Percentiles rank a stretch among this genome's conserved stretches.
Evolutionary conservation across 2,888 invertebrate species (phyloP).

Genomic region (Athetis lepigone): DNA sequence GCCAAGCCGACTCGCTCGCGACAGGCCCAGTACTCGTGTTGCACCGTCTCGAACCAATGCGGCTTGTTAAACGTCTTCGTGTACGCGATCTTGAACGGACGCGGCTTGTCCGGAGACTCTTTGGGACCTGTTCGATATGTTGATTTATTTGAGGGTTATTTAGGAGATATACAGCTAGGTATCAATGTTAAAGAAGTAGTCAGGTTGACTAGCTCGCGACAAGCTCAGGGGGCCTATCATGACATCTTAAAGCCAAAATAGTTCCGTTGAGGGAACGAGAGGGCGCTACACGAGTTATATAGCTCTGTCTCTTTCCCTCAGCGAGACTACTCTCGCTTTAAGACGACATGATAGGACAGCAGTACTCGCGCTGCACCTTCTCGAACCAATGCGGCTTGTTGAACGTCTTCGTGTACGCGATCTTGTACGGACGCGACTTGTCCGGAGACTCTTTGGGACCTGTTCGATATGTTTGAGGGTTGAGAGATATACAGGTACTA

Average conservation of each 20-base stretch:
- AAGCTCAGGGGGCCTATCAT: no score
- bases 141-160: not conserved
- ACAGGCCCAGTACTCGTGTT: slow-evolving; percentile 97
- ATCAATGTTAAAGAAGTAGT: no score
- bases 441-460: slow-evolving; percentile 77
- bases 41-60: slow-evolving; percentile 97
- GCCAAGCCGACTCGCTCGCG: slow-evolving; percentile 97
- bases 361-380: slow-evolving; percentile 96
- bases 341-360: no score
- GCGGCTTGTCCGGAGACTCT: slow-evolving; percentile 66
- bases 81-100: slow-evolving; percentile 92
- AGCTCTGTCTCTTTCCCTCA: no score
- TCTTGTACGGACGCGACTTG: slow-evolving; percentile 89
- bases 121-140: slow-evolving; percentile 82
- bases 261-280: no score
- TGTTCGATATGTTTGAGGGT: slow-evolving; percentile 61
- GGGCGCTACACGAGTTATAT: no score
- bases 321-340: no score
- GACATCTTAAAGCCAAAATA: no score
- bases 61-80: slow-evolving; percentile 97
- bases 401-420: slow-evolving; percentile 95
- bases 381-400: slow-evolving; percentile 98
- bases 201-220: slow-evolving; percentile 97
- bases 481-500: no score
- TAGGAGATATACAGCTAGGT: no score